Percentiles rank a stretch among this genome's conserved stretches.
phyloP scores from a whole-genome alignment of 2,113 vertebrate species.

The Marcusenius ussheri region DNA sequence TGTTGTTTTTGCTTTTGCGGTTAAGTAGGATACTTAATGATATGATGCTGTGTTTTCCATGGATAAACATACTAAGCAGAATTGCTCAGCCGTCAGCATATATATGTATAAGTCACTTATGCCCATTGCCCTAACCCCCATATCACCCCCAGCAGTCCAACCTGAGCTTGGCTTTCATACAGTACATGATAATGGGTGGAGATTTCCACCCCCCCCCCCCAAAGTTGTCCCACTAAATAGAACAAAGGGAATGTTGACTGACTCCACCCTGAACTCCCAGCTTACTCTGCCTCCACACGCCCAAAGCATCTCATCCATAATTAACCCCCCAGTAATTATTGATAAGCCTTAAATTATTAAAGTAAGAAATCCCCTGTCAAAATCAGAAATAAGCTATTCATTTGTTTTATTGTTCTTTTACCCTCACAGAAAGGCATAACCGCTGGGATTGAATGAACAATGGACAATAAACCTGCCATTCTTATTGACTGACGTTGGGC shows the following conservation, averaged over 20 bases:
- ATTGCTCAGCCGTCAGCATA: not conserved
- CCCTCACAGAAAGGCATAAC: not conserved
- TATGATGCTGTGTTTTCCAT: too few relatives aligned
- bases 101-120: not conserved
- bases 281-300: constrained; percentile 13
- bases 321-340: constrained; percentile 41
- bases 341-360: constrained; percentile 39
- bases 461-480: not conserved
- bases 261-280: constrained; percentile 15
- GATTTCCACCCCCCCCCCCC: not conserved
- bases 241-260: constrained; percentile 15
- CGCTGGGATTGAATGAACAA: not conserved
- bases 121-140: not conserved
- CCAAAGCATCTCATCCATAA: constrained; percentile 34
- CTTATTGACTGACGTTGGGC: not conserved
- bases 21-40: too few relatives aligned
- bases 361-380: constrained; percentile 19
- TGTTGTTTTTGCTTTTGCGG: not conserved
- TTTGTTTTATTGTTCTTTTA: constrained; percentile 20
- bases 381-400: constrained; percentile 13
- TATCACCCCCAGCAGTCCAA: not conserved
- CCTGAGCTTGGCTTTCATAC: not conserved
- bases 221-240: not conserved
- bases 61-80: not conserved
- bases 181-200: not conserved